Evolutionary conservation across 2,888 invertebrate genomes (phyloP), one percentile per base, ranked within the genome.

Genomic region (Bellardia pandia): DNA sequence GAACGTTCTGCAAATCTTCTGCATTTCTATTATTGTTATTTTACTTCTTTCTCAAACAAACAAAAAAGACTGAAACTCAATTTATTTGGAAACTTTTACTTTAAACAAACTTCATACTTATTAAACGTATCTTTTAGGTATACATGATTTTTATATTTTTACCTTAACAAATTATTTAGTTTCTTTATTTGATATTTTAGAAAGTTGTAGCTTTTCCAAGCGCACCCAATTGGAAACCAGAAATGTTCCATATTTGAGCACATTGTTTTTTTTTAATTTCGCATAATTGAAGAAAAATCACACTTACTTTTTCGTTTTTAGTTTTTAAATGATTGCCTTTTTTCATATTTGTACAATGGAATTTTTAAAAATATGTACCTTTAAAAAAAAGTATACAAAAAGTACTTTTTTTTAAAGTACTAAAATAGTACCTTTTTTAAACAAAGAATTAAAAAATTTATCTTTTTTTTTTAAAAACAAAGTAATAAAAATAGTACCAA

Each of bases 51-150:
- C 51, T 80, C 60, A 51, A 16, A 78, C 2, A 40, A 40, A 51
- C 58, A 30, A 30, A 58, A 68, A 75, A 78, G 74, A 78, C 82
- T 82, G 72, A 82, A 77, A 80, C 33, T 76, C 51, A 74, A 40
- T 68, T 74, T 77, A 53, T 68, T 66, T 72, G 82, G 82, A 66
- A 40, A 45, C 13, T 40, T 45, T 60, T 64, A 53, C 14, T 62
- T 37, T 11, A 37, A 85, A 60, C 48, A 48, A 48, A 42, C 9
- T 40, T 58, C 23, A 14, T 78, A 60, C 0, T 58, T 56, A 62
- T 56, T 56, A 23, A 77, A 53, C 82, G 71, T 60, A 53, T 60
- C 8, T 53, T 45, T 82, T 86, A 86, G 77, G 86, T 86, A 86
- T 77, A 76, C 13, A 79, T 13, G 11, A 77, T 64, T 76, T 72